Conservation (phyloP, 2,888 invertebrate species). For the Drosophila anomelani region DNA sequence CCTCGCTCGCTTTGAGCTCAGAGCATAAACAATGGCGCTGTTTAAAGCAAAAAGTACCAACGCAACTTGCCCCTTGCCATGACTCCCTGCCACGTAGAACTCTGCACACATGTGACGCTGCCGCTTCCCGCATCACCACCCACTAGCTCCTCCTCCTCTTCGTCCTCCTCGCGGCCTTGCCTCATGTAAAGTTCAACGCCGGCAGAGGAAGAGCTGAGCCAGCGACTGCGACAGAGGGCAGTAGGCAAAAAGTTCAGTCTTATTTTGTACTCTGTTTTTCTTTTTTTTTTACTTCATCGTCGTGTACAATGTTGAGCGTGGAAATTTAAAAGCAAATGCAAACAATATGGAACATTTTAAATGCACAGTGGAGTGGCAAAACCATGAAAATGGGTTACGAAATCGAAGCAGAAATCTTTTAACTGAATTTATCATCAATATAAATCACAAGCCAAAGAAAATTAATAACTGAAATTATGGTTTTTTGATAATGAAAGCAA, state of each 20-base stretch:
- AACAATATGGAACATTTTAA: conserved; percentile 65
- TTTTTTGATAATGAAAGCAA: background rate
- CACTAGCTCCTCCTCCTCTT: conserved; percentile 2
- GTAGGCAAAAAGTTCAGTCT: conserved; percentile 61
- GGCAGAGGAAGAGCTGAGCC: conserved; percentile 6
- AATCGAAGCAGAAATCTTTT: background rate
- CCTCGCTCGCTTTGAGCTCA: conserved; percentile 3
- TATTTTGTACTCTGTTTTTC: conserved; percentile 25
- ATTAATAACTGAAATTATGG: background rate
- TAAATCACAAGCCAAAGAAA: too few relatives aligned
- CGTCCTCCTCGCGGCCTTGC: conserved; percentile 50
- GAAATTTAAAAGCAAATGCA: conserved; percentile 67
- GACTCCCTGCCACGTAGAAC: conserved; percentile 28
- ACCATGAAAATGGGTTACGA: background rate
- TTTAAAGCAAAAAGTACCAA: conserved; percentile 58
- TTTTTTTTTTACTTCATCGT: conserved; percentile 28
- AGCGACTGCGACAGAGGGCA: conserved; percentile 25
- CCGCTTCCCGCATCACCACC: conserved; percentile 23
- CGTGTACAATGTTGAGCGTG: conserved; percentile 45
- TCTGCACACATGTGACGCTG: conserved; percentile 60
- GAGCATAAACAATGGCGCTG: conserved; percentile 63
- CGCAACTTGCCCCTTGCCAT: conserved; percentile 16
- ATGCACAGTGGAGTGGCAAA: conserved; percentile 56
- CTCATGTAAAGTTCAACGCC: conserved; percentile 64
- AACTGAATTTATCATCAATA: background rate